Evolutionary conservation across 1,140 invertebrate species (phyloP).

Genomic region (Rhyacophila brunnea): DNA sequence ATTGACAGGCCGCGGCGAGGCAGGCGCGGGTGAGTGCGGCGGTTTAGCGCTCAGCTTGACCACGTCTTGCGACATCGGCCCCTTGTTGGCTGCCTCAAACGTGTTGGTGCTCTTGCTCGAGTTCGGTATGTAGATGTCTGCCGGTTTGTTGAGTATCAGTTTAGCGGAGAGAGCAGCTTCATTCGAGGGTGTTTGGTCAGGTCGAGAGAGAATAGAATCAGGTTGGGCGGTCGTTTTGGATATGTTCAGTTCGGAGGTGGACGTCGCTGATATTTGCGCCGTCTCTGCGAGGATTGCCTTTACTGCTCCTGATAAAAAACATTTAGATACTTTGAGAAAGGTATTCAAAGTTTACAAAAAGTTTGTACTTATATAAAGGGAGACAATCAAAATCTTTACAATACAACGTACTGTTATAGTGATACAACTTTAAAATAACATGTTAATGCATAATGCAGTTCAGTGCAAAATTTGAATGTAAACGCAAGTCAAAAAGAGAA

Average conservation of each 20-base stretch:
- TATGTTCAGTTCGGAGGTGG: conserved; percentile 21
- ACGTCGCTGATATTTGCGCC: conserved; percentile 19
- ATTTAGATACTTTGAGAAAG: too few species aligned
- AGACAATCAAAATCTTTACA: too few species aligned
- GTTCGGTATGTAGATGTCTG: conserved; percentile 21
- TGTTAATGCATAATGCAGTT: too few species aligned
- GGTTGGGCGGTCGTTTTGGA: background rate
- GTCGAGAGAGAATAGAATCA: too few species aligned
- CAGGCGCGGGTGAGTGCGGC: conserved; percentile 55
- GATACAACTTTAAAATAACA: too few species aligned
- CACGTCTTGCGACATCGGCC: conserved; percentile 21
- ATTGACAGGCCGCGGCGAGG: conserved; percentile 46
- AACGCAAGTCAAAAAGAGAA: too few species aligned
- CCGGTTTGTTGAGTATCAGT: conserved; percentile 17
- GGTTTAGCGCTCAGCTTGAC: conserved; percentile 44
- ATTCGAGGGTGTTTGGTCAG: too few species aligned
- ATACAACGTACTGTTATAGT: too few species aligned
- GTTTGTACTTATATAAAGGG: too few species aligned
- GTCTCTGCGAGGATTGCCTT: background rate
- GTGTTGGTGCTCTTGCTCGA: conserved; percentile 15
- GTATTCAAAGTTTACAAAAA: too few species aligned
- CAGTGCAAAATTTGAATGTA: too few species aligned
- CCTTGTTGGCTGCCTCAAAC: conserved; percentile 9
- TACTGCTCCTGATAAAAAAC: conserved; percentile 5
- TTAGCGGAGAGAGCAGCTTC: too few species aligned